Evolutionary conservation across 1,140 invertebrate species (phyloP), one percentile per base, ranked within the genome.

Genomic region (Drosophila novamexicana): DNA sequence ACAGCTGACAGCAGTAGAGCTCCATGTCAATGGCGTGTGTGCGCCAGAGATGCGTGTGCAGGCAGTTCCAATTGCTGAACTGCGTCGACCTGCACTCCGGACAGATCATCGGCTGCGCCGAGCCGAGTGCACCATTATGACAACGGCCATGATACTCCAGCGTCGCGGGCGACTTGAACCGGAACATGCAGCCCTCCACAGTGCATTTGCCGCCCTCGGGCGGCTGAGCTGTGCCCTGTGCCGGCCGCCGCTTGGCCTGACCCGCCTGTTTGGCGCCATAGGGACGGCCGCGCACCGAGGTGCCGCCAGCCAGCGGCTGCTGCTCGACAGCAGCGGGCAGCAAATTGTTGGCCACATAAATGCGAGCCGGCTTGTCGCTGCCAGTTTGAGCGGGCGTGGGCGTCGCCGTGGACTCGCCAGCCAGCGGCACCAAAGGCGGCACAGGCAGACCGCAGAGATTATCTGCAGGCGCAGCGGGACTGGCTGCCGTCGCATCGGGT

Each of bases 41-140:
- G 52, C 94, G 94, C 96, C 96, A 97, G n/a, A 97, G 92, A 92
- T 97, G 96, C 18, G 94, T 94, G 22, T 95, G 95, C n/a, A 97
- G 78, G 2, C 93, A 91, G 56, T 95, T 94, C 93, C 96, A 96
- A 12, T 93, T 91, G 0, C 86, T 78, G 77, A 93, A 94, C 56
- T 91, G 68, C 18, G 77, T 80, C 63, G 93, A 92, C 1, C 89
- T 79, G 91, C 96, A 97, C 82, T 96, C 95, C 1, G 94, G 94
- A 93, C 96, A 97, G 9, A 93, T 91, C 72, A 96, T 94, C 18
- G 93, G 92, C 10, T 86, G 91, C 5, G 71, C 57, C 0, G 68
- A 75, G n/a, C 88, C 85, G n/a, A 90, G 89, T 39, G 50, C n/a
- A 6, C 73, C 79, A 18, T 93, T 92, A 91, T 97, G 96, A 77